Percentiles rank a stretch among this genome's conserved stretches.
Evolutionary conservation across 2,888 invertebrate genomes (phyloP).

Genomic region (Heliconius charithonia): DNA sequence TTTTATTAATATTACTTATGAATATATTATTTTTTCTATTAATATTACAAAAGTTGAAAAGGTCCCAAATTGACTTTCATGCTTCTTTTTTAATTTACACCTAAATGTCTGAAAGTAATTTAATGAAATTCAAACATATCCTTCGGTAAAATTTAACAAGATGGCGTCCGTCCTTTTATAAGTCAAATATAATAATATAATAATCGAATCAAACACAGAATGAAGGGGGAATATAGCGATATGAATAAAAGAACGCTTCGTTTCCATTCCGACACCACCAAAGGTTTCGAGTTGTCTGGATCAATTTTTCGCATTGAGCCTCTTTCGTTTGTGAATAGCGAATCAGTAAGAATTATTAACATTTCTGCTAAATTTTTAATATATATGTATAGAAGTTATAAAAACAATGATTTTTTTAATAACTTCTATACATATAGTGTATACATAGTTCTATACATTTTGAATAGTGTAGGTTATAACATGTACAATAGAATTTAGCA

Average conservation of each 20-base stretch:
- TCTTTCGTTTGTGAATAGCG: conserved; percentile 30
- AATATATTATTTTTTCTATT: not conserved
- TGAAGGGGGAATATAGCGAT: conserved; percentile 11
- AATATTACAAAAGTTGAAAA: not conserved
- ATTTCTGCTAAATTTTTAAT: conserved; percentile 16
- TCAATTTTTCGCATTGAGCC: conserved; percentile 33
- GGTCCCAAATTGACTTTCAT: not conserved
- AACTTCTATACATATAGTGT: too few species aligned
- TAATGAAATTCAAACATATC: conserved; percentile 4
- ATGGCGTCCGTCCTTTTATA: not conserved
- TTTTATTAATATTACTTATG: not conserved
- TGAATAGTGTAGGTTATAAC: not conserved
- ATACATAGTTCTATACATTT: too few species aligned
- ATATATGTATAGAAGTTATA: conserved; percentile 24
- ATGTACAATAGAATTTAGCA: conserved; percentile 2
- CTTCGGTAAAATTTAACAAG: not conserved
- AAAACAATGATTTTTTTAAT: not conserved
- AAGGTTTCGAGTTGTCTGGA: conserved; percentile 36
- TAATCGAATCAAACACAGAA: conserved; percentile 2
- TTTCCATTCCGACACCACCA: conserved; percentile 29
- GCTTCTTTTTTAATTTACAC: not conserved
- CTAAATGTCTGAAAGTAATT: not conserved
- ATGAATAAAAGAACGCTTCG: conserved; percentile 39
- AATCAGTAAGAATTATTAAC: conserved; percentile 38
- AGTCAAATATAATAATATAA: not conserved